Evolutionary conservation across 2,888 invertebrate species (phyloP), one percentile per base, ranked within the genome.

Genomic region (Eurytoma adleriae): DNA sequence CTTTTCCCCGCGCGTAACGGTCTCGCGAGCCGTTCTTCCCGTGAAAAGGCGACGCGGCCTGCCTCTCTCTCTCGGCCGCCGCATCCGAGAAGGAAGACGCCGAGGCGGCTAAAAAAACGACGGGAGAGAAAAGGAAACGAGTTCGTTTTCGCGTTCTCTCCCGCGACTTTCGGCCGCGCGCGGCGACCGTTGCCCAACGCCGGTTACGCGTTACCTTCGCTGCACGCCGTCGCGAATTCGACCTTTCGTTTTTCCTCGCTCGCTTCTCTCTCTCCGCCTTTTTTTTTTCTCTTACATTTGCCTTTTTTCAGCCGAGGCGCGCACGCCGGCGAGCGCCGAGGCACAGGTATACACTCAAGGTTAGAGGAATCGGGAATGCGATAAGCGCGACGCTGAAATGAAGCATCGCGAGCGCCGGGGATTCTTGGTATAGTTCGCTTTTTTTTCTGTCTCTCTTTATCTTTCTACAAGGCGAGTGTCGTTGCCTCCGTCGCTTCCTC

Each of bases 1-100:
- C 73, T 79, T 79, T 78, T 75, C 70, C 64, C 79, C 54, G 30
- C 54, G 30, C 64, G 70, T 79, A 74, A 79, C 79, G 74, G 79
- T 79, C 74, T 3, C 54, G 54, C 59, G n/a, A 56, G 30, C 52
- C 16, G 24, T 20, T 66, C 62, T 54, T 68, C 61, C 62, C 72
- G 57, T 67, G 76, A 68, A 66, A 74, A 57, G 66, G 48, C 27
- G 30, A 62, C 16, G 27, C n/a, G 27, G 27, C 16, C 61, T 56
- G 66, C 54, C 30, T 24, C 64, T 79, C 69, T 69, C 73, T 73
- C 74, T 66, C 70, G 10, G 54, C 73, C 52, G 72, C 64, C 64
- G 69, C 61, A 70, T 50, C 70, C 62, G 62, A 56, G 73, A 73
- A 64, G 68, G 67, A 78, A 78, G 72, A 61, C 12, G 20, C 14